These are phyloP conservation scores for Phocoena sinus DNA, from an alignment of 2,113 vertebrate genomes.

Conservation along the genomic window DNA sequence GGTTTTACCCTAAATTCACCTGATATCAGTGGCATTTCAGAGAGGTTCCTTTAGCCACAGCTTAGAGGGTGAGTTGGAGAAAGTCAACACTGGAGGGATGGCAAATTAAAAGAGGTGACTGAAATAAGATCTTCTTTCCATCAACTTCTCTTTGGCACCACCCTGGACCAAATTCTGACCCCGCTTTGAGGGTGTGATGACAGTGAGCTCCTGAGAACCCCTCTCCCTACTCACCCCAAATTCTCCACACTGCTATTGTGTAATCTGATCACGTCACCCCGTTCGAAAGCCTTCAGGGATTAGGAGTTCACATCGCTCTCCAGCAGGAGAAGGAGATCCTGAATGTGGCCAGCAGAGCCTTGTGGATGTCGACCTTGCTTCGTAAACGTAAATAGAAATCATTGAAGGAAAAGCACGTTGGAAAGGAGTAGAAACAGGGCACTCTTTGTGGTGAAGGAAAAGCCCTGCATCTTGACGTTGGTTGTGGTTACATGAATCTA, in stretches of 20 bases:
- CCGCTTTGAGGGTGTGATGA: fast-evolving
- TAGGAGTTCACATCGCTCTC: background rate
- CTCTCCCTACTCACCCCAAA: fast-evolving
- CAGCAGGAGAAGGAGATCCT: background rate
- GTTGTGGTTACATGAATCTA: background rate
- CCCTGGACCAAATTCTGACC: background rate
- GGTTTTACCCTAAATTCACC: background rate
- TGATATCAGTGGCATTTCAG: background rate
- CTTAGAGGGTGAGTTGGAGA: background rate
- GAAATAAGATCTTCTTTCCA: background rate
- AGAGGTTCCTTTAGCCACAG: background rate
- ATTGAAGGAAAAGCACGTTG: background rate
- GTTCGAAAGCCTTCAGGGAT: too few relatives aligned
- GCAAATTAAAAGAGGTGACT: too few relatives aligned
- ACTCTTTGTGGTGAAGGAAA: fast-evolving
- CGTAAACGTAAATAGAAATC: background rate
- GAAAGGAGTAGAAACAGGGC: background rate
- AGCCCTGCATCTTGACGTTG: background rate
- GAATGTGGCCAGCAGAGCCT: too few relatives aligned
- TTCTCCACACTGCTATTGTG: fast-evolving
- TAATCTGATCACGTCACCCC: background rate
- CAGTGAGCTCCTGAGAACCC: background rate
- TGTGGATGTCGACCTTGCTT: background rate
- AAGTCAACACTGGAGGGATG: background rate
- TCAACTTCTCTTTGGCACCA: background rate